Evolutionary conservation across 1,140 invertebrate species (phyloP).

Genomic region (Brachionus plicatilis): DNA sequence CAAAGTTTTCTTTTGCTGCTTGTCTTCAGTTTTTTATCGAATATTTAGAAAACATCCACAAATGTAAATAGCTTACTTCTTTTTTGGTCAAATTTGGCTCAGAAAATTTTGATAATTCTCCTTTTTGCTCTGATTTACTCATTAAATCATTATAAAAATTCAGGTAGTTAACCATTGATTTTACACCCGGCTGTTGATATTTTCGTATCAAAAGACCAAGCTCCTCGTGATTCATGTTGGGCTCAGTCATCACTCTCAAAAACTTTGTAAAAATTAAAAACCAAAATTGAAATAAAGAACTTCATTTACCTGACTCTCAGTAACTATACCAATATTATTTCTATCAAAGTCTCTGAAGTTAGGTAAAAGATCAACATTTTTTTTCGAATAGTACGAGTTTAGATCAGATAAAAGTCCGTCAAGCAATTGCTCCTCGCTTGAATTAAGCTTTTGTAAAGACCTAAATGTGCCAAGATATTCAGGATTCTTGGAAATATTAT

Average conservation of each 20-base stretch:
- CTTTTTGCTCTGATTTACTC: conserved; percentile 43
- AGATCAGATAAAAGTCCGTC: conserved; percentile 46
- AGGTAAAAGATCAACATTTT: conserved; percentile 51
- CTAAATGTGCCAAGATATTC: conserved; percentile 48
- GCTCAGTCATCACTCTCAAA: conserved; percentile 52
- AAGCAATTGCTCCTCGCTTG: conserved; percentile 46
- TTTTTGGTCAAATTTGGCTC: not conserved
- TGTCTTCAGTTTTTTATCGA: too few species aligned
- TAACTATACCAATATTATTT: conserved; percentile 52
- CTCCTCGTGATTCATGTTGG: conserved; percentile 50
- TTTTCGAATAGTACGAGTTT: conserved; percentile 47
- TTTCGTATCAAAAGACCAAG: conserved; percentile 49
- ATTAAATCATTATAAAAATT: conserved; percentile 54
- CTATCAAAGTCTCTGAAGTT: conserved; percentile 55
- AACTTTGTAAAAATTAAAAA: conserved; percentile 45
- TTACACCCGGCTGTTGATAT: conserved; percentile 49
- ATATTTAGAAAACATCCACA: too few species aligned
- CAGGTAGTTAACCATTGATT: conserved; percentile 52
- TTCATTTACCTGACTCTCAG: conserved; percentile 52
- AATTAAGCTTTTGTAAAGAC: conserved; percentile 47
- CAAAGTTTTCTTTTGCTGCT: too few species aligned
- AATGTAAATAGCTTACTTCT: conserved; percentile 7
- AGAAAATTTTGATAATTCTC: not conserved
- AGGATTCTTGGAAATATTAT: conserved; percentile 10
- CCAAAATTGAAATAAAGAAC: not conserved